Base-by-base conservation (phyloP, 1,140 invertebrate genomes). In the Notospermus geniculatus region DNA sequence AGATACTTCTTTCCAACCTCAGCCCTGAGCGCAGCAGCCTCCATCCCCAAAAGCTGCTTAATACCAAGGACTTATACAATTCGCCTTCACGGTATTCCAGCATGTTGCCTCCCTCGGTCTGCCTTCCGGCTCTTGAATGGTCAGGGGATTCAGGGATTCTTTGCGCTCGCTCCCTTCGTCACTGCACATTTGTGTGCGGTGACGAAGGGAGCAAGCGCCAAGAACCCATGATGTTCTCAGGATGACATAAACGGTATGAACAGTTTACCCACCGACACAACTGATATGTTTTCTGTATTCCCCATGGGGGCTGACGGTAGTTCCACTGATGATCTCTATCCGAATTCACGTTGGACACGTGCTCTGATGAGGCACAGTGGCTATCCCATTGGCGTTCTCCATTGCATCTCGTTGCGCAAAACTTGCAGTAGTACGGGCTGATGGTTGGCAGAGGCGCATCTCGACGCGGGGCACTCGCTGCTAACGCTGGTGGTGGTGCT, bases 301-400 rank as follows among this genome's bases (percentile, higher is more conserved):
- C 74, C 77, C 75, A 77, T 4, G 77, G 75, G 39, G 77, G 77
- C 52, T 77, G 75, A 46, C 77, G 64, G 63, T 70, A 75, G 58
- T 79, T 79, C 77, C 77, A 79, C 68, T 76, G 75, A 57, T 76
- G 75, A 54, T 79, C 77, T 41, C 73, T 75, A 64, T 79, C 77
- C 19, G 72, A 76, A 62, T 76, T 76, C 2, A 79, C 70, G 59
- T 77, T 77, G 57, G 74, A 71, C 32, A 64, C 72, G 58, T 78
- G 76, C 54, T 68, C 68, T 57, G 77, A 71, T 15, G 72, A 76
- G 11, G 74, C 69, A 59, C 70, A 73, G 60, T 79, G 77, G 7
- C 75, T 68, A 46, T 77, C 77, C 77, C 77, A 77, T 59, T 79
- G 74, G 52, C 71, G 69, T 53, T 70, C 59, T 54, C 75, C 75